A percentile compares a stretch with the other conserved stretches of the same genome.
These are phyloP conservation scores for Mustelus asterias DNA, from an alignment of 2,113 vertebrate species.

Conservation along the genomic window DNA sequence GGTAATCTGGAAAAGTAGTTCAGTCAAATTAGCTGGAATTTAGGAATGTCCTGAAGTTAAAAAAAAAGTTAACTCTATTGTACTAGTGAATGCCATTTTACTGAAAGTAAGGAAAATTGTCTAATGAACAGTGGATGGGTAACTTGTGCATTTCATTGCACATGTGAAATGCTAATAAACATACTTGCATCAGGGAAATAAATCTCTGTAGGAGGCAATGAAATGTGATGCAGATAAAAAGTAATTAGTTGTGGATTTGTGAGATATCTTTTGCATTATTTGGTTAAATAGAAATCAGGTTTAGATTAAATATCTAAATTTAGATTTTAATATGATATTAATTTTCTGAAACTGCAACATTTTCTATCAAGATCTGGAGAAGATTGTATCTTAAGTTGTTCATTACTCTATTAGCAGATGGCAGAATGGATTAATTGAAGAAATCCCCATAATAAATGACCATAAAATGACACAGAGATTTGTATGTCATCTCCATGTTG, in stretches of 20 bases:
- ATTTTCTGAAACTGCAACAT: not conserved
- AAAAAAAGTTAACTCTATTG: not conserved
- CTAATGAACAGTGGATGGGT: not conserved
- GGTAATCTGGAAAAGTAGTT: not conserved
- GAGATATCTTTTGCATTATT: conserved; percentile 18
- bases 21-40: not conserved
- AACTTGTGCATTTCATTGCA: not conserved
- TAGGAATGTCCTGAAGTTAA: not conserved
- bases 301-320: not conserved
- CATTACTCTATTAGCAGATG: not conserved
- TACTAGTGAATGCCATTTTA: not conserved
- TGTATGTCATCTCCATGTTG: not conserved
- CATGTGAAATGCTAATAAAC: not conserved
- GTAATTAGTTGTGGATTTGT: not conserved
- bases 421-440: not conserved
- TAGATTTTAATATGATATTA: conserved; percentile 1
- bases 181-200: not conserved
- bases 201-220: not conserved
- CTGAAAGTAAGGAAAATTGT: not conserved
- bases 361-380: not conserved
- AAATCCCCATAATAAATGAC: not conserved
- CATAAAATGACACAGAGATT: not conserved
- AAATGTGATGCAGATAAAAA: not conserved
- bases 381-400: not conserved
- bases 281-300: not conserved